phyloP scores from a whole-genome alignment of 2,113 vertebrate species.

The Dipodomys stephensi region DNA sequence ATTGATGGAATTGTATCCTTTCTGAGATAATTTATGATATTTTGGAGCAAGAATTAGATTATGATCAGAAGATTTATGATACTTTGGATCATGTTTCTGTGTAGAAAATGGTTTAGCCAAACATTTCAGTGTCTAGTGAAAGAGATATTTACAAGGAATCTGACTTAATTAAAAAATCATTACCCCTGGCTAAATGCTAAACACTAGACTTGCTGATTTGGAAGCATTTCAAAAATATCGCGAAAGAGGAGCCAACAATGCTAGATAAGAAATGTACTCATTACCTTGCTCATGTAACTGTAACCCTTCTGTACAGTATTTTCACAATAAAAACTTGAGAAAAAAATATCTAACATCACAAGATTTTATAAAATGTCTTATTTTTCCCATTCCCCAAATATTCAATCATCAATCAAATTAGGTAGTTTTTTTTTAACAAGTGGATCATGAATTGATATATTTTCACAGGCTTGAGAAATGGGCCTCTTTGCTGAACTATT shows the following conservation, averaged over 20 bases:
- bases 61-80: neutral
- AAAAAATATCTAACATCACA: neutral
- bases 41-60: neutral
- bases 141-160: slow-evolving; percentile 52
- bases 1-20: neutral
- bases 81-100: slow-evolving; percentile 12
- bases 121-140: slow-evolving; percentile 7
- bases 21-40: slow-evolving; percentile 39
- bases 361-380: slow-evolving; percentile 1
- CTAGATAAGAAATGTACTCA: no score
- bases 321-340: no score
- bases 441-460: neutral
- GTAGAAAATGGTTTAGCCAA: slow-evolving; percentile 58
- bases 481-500: neutral
- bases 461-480: neutral
- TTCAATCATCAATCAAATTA: slow-evolving; percentile 6
- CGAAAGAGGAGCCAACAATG: no score
- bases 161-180: slow-evolving; percentile 61
- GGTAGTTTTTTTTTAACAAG: slow-evolving; percentile 48
- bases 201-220: slow-evolving; percentile 15
- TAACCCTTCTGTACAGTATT: no score
- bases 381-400: slow-evolving; percentile 23
- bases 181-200: slow-evolving; percentile 30
- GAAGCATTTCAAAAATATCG: neutral
- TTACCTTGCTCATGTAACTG: no score